phyloP scores from a whole-genome alignment of 2,797 vertebrate genomes.

The Falco rusticolus region DNA sequence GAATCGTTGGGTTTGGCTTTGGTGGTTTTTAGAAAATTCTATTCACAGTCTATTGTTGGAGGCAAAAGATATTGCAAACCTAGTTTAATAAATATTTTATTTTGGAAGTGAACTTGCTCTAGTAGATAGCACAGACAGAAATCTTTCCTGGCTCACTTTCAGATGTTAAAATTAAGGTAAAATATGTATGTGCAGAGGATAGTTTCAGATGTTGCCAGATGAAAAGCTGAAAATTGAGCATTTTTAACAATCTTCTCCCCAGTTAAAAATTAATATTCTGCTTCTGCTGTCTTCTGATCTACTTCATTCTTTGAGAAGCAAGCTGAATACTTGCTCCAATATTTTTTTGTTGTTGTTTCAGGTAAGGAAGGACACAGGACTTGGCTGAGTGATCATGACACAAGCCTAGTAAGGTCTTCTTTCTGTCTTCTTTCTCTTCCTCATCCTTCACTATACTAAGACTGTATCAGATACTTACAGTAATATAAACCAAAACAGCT shows the following conservation, averaged over 20 bases:
- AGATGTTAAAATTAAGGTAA: background rate
- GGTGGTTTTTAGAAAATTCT: background rate
- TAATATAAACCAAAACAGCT: background rate
- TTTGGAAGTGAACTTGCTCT: background rate
- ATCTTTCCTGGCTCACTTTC: background rate
- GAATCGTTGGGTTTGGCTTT: background rate
- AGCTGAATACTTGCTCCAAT: background rate
- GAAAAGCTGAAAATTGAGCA: background rate
- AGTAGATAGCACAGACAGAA: background rate
- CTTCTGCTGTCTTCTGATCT: background rate
- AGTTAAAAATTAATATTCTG: background rate
- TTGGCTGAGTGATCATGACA: background rate
- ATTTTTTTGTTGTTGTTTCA: background rate
- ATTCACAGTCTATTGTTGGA: background rate
- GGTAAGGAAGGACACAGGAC: background rate
- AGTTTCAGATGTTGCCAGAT: background rate
- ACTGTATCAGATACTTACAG: background rate
- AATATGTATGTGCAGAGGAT: background rate
- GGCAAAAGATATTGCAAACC: background rate
- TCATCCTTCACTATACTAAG: background rate
- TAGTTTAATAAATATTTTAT: background rate
- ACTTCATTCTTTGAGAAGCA: background rate
- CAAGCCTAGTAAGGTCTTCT: background rate
- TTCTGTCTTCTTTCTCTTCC: background rate
- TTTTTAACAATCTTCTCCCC: background rate